These are phyloP conservation scores for Lophius piscatorius DNA, from an alignment of 2,113 vertebrate genomes.

Conservation along the genomic window DNA sequence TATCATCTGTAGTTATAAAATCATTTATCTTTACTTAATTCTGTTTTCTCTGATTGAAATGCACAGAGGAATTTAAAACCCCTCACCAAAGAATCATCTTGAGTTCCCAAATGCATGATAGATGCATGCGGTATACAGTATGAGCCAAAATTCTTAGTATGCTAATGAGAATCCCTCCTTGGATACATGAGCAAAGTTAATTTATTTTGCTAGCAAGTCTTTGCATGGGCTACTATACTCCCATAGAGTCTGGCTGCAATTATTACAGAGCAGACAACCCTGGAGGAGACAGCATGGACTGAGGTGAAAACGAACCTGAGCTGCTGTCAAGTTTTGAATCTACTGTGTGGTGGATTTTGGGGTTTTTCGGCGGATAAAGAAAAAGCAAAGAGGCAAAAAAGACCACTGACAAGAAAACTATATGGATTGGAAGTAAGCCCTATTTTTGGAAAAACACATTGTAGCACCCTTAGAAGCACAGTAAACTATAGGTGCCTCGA, in stretches of 20 bases:
- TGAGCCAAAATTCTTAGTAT: not conserved
- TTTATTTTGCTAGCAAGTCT: constrained; percentile 22
- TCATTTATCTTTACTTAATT: too few species aligned
- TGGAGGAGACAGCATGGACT: constrained; percentile 35
- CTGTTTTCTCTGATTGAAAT: too few species aligned
- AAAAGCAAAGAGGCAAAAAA: constrained; percentile 44
- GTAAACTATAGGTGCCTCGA: too few species aligned
- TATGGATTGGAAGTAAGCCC: constrained; percentile 35
- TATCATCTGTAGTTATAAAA: too few species aligned
- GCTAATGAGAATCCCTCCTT: constrained; percentile 8
- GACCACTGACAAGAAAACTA: constrained; percentile 60
- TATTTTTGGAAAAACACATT: constrained; percentile 24
- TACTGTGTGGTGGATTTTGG: constrained; percentile 40
- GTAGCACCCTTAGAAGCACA: constrained; percentile 21
- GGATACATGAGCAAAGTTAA: constrained; percentile 40
- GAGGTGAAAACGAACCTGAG: constrained; percentile 54
- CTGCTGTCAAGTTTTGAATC: constrained; percentile 62
- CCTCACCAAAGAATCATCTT: not conserved
- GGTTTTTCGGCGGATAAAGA: constrained; percentile 32
- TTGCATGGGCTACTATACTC: constrained; percentile 33
- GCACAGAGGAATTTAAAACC: not conserved
- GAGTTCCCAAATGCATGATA: not conserved
- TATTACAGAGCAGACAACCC: constrained; percentile 49
- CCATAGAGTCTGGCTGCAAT: constrained; percentile 43
- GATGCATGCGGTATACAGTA: too few species aligned